Evolutionary conservation across 30 jellyfish, hydroid and myxozoan species (phyloP), one percentile per base, ranked within the genome.

Genomic region (Morbakka virulenta): DNA sequence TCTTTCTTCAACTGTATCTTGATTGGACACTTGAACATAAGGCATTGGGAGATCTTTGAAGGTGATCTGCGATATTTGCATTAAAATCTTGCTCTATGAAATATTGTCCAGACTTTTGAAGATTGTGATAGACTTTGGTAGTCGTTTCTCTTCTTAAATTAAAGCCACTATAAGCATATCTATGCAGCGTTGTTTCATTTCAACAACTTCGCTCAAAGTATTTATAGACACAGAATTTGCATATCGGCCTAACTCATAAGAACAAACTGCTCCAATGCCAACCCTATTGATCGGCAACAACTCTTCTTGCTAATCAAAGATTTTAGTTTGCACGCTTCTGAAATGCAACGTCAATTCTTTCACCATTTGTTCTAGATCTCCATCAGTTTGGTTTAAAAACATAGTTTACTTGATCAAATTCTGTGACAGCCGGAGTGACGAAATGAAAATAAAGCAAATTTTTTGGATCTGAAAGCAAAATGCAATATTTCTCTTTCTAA

Each of bases 31-130:
- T 28, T 53, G 52, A 32, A 80, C 52, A 67, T 80, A 86, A 17
- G 81, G 81, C 72, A 80, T 35, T 78, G 89, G 84, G 50, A 78
- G 89, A 27, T 80, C 86, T 21, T 52, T 41, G 35, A 80, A 69
- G 65, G 67, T 70, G 21, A 57, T 71, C 52, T 79, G 50, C 53
- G 88, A 80, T 24, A 69, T 73, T 69, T 68, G 84, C 76, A 77
- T 80, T 30, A 80, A 50, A 67, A 80, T 50, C 35, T 47, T 80
- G 65, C 36, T 28, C 52, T 86, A 67, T 24, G 77, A 35, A 63
- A 66, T 34, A 75, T 72, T 79, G 84, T 57, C 47, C 68, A 79
- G 83, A 80, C 81, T 76, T 80, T 80, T 80, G 53, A 80, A 80
- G 50, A 70, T 48, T 1, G 71, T 70, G 23, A 53, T 69, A 34